Evolutionary conservation across 2,113 vertebrate species (phyloP).

Genomic region (Onychostoma macrolepis): DNA sequence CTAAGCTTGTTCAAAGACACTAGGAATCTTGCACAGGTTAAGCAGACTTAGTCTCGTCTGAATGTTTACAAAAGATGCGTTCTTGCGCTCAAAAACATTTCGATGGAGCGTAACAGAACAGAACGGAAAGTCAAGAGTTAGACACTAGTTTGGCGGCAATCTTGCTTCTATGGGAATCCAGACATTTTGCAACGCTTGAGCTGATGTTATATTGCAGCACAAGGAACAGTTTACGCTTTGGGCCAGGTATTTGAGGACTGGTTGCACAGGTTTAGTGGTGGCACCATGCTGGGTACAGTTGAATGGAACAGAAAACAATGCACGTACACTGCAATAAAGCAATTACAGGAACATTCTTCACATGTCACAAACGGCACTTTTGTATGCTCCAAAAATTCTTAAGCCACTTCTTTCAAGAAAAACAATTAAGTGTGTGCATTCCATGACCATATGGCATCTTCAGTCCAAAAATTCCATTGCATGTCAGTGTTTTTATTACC

Average conservation of each 20-base stretch:
- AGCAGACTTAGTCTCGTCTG: background rate
- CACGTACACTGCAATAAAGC: constrained; percentile 12
- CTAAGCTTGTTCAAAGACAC: constrained; percentile 3
- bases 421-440: background rate
- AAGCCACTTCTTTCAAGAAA: background rate
- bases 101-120: background rate
- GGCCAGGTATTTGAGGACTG: constrained; percentile 51
- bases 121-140: background rate
- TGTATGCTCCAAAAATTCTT: constrained; percentile 1
- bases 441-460: background rate
- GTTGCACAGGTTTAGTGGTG: constrained; percentile 45
- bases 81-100: constrained; percentile 8
- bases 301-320: background rate
- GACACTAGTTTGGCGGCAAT: background rate
- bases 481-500: constrained; percentile 13
- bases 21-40: background rate
- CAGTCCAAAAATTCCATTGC: background rate
- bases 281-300: constrained; percentile 8
- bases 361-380: constrained; percentile 4
- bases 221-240: constrained; percentile 39
- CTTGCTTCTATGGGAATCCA: background rate
- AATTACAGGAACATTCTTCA: constrained; percentile 7
- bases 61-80: background rate
- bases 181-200: constrained; percentile 25
- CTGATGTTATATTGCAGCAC: constrained; percentile 32